Evolutionary conservation across 2,113 vertebrate species (phyloP).

Genomic region (Chaenocephalus aceratus): DNA sequence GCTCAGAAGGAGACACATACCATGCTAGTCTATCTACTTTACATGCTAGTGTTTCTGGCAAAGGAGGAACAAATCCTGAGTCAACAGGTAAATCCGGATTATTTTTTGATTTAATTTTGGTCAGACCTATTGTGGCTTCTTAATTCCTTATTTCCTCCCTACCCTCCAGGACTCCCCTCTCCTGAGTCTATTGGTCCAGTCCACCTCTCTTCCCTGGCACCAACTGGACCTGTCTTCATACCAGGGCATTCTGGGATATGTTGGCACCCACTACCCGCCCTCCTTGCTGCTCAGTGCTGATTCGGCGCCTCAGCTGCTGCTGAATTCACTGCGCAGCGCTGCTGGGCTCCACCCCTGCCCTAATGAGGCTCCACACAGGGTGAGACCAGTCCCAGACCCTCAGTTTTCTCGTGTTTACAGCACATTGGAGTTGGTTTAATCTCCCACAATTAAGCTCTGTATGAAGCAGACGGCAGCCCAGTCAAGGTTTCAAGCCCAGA

Average conservation of each 20-base stretch:
- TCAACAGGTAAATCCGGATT: constrained; percentile 83
- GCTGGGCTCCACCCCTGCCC: constrained; percentile 88
- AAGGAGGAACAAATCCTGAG: constrained; percentile 91
- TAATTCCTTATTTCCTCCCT: constrained; percentile 17
- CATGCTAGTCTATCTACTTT: constrained; percentile 94
- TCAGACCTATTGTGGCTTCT: background rate
- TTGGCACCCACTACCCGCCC: constrained; percentile 92
- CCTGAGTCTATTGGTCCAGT: constrained; percentile 91
- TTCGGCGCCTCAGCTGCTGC: constrained; percentile 85
- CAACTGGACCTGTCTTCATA: constrained; percentile 91
- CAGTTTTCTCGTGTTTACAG: background rate
- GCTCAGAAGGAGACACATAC: constrained; percentile 70
- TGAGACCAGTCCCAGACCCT: constrained; percentile 72
- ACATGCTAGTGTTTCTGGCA: constrained; percentile 93
- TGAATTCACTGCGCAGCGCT: constrained; percentile 90
- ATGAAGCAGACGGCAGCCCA: background rate
- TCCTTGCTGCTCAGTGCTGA: constrained; percentile 88
- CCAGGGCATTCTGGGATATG: constrained; percentile 90
- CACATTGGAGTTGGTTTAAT: background rate
- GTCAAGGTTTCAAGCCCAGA: background rate
- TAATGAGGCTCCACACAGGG: constrained; percentile 85
- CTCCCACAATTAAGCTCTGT: background rate
- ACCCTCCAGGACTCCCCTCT: constrained; percentile 89
- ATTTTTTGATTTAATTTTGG: background rate
- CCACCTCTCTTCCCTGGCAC: constrained; percentile 93